Base-by-base conservation (phyloP, 2,797 vertebrate species). In the Numenius phaeopus region DNA sequence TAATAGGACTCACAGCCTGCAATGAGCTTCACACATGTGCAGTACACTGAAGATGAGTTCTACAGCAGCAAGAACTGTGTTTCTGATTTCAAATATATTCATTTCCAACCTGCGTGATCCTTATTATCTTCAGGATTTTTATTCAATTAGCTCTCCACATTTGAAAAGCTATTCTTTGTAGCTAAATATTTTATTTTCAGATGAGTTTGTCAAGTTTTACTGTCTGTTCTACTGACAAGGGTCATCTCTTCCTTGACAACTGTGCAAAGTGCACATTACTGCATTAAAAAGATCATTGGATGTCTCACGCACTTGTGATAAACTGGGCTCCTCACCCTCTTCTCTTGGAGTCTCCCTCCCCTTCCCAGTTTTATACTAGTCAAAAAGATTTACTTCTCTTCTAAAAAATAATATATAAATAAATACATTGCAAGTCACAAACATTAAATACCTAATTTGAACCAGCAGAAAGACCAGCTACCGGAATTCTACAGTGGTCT, bases 401-500 rank as follows among this genome's bases (percentile, higher is more conserved):
- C 80, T 64, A 62, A 90, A 88, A 97, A 82, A 95, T 95, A 89
- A 89, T 83, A 83, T 69, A 83, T 80, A 91, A 94, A 91, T 92
- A 89, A 94, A 95, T 94, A 95, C 22, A 61, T 24, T 70, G 65
- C 23, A 14, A 97, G 73, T 95, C 82, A 86, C 69, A 97, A 95
- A 94, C 83, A 91, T 93, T 76, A 96, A 94, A 90, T 89, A 71
- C 87, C 87, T 95, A 70, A 95, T 95, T 85, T 97, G 93, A 95
- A 91, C 34, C 18, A 49, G 76, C 95, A 91, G 88, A 96, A 97
- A 71, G 69, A 92, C 30, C 83, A 87, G 89, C 96, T 97, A 89
- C 93, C 1, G 10, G 84, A 96, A 94, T 94, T 94, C 90, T 89
- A 24, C n/a, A 77, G 50, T 62, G 40, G 47, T 97, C 97, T 94